Evolutionary conservation across 2,113 vertebrate genomes (phyloP), one percentile per base, ranked within the genome.

Genomic region (Recurvirostra avosetta): DNA sequence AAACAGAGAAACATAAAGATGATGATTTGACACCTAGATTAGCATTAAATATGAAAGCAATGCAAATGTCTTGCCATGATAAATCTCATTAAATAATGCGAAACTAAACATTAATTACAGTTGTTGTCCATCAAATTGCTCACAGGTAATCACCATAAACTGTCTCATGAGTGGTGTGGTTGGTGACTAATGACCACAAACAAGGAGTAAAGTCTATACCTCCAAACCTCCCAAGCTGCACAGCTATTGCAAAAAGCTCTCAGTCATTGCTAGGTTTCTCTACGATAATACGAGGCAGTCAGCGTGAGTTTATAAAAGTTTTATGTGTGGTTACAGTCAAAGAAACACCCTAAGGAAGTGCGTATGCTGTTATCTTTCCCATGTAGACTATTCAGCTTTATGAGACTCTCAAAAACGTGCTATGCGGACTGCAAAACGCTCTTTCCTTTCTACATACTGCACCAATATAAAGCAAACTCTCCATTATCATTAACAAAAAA

Each of bases 111-210:
- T 90, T 97, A 88, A 96, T 96, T 96, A 49, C 66, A 62, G 87
- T 73, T 95, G 92, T 85, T 96, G 81, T 93, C 87, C 92, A 92
- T 86, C 76, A 94, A 97, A 96, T 40, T 94, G 50, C 77, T 96
- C 38, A 8, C 55, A 73, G 91, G 27, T 92, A 93, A 97, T 94
- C 89, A 95, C 67, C 89, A 92, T 81, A 94, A 97, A 96, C 87
- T 90, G 86, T 67, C 91, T 97, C 66, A 62, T 59, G 95, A 97
- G 95, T 84, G 87, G 88, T 97, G 90, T 91, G 96, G 92, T 78
- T 97, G 93, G 92, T 98, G 97, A 98, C 94, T 97, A 97, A 97
- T 76, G 94, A 93, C 96, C 96, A 96, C 95, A 96, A 96, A 95
- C 94, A 96, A 88, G 93, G 74, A 95, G 67, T 88, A 88, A 89